Evolutionary conservation across 53 echinoderm and acorn worm species (phyloP), one percentile per base, ranked within the genome.

Genomic region (Astropecten irregularis): DNA sequence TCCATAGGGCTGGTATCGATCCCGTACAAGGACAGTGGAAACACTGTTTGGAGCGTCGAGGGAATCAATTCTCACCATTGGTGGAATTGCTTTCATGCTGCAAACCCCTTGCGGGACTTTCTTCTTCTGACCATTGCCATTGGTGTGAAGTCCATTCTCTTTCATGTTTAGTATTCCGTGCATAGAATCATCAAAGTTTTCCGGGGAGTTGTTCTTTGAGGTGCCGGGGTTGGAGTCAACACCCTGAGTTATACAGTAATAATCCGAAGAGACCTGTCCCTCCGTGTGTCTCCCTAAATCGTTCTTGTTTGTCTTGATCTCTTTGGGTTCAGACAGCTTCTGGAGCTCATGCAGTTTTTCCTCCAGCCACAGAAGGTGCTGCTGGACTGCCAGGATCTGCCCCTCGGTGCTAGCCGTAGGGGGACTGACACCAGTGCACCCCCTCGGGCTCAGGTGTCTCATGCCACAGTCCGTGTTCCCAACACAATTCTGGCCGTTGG

Each of bases 301-400:
- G 7, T 35, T 71, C 69, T 69, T 26, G 44, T 79, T 29, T 14
- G 27, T 25, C 5, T 7, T 37, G 42, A 37, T 9, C 23, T 61
- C 48, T 18, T 35, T 13, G 46, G 52, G 27, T 9, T 50, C 66
- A 1, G 71, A 74, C n/a, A 85, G 34, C 28, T 65, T 76, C 23
- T 85, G 86, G 3, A 85, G 54, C 16, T 85, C 86, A 23, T 66
- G 72, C 23, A 85, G 73, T 51, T 73, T 85, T 65, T 66, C 86
- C 76, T 85, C 86, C 30, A 85, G 76, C 74, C 76, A 85, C 30
- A 37, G 22, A 6, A 85, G 40, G 62, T 85, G 86, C 49, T 85
- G 86, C 53, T 85, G 74, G 18, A 85, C 76, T 25, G 74, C 74
- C 39, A 66, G 71, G 16, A 76, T 73, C 66, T 85, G 86, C 23